Conservation (phyloP, 2,888 invertebrate genomes). For the Eilema sororculum region DNA sequence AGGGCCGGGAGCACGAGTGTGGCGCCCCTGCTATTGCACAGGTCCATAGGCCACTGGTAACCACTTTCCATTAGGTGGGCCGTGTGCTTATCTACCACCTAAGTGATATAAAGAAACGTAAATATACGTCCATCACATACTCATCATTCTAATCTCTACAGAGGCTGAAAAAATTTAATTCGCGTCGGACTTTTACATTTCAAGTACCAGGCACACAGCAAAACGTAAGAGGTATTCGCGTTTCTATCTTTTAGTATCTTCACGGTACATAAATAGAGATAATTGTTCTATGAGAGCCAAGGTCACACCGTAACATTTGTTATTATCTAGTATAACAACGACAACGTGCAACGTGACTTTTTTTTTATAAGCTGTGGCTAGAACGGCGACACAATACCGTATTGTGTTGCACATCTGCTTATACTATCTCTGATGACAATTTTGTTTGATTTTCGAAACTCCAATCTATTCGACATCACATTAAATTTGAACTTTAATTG, state of each 20-base stretch:
- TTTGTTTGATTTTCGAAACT: neutral
- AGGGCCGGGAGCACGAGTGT: no score
- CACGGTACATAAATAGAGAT: conserved; percentile 12
- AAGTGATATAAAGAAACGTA: no score
- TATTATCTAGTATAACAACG: conserved; percentile 45
- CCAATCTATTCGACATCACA: neutral
- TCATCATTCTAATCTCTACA: no score
- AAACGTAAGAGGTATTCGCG: conserved; percentile 5
- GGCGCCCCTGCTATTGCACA: no score
- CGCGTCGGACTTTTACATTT: neutral
- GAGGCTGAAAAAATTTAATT: neutral
- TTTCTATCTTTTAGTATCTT: conserved; percentile 9
- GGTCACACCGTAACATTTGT: conserved; percentile 27
- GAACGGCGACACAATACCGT: neutral
- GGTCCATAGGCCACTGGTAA: no score
- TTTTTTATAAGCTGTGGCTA: neutral
- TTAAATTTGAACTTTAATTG: neutral
- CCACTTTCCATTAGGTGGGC: no score
- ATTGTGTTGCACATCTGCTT: neutral
- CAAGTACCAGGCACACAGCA: conserved; percentile 13
- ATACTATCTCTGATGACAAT: neutral
- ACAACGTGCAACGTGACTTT: conserved; percentile 30
- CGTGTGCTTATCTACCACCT: no score
- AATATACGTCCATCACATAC: no score
- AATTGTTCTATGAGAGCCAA: conserved; percentile 22